Evolutionary conservation across 2,113 vertebrate genomes (phyloP).

Genomic region (Agapornis roseicollis): DNA sequence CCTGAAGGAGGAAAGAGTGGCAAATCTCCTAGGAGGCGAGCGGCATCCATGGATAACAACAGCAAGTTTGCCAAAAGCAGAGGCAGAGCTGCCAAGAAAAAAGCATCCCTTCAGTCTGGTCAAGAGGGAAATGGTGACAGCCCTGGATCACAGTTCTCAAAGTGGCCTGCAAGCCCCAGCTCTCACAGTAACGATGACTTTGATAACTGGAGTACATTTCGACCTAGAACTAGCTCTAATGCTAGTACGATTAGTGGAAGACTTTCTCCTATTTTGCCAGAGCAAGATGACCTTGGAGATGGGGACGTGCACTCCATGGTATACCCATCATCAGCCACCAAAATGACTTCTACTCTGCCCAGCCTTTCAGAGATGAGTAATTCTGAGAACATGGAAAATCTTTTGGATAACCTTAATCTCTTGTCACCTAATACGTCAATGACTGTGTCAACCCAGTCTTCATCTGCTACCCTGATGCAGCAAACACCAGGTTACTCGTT

Average conservation of each 20-base stretch:
- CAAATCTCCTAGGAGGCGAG: conserved; percentile 93
- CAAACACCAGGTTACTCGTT: conserved; percentile 88
- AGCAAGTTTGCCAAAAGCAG: conserved; percentile 97
- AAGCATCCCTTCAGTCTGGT: conserved; percentile 90
- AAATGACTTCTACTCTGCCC: conserved; percentile 93
- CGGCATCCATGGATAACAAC: conserved; percentile 98
- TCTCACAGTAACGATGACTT: conserved; percentile 98
- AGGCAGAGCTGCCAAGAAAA: conserved; percentile 96
- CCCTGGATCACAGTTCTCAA: conserved; percentile 89
- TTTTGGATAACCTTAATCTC: conserved; percentile 96
- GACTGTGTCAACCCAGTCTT: conserved; percentile 88
- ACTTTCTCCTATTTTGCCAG: conserved; percentile 93
- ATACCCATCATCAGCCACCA: conserved; percentile 86
- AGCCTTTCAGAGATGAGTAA: conserved; percentile 95
- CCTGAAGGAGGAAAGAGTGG: conserved; percentile 97
- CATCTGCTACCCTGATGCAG: conserved; percentile 91
- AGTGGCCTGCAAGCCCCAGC: conserved; percentile 96
- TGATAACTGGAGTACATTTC: conserved; percentile 93
- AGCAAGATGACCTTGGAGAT: conserved; percentile 92
- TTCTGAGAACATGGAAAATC: conserved; percentile 97
- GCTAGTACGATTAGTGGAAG: conserved; percentile 94
- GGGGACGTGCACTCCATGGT: conserved; percentile 89
- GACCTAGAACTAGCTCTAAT: conserved; percentile 93
- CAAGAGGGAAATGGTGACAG: conserved; percentile 91
- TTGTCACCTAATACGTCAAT: conserved; percentile 89